These are phyloP conservation scores for Philaethria dido DNA, from an alignment of 2,888 invertebrate genomes.

Conservation along the genomic window DNA sequence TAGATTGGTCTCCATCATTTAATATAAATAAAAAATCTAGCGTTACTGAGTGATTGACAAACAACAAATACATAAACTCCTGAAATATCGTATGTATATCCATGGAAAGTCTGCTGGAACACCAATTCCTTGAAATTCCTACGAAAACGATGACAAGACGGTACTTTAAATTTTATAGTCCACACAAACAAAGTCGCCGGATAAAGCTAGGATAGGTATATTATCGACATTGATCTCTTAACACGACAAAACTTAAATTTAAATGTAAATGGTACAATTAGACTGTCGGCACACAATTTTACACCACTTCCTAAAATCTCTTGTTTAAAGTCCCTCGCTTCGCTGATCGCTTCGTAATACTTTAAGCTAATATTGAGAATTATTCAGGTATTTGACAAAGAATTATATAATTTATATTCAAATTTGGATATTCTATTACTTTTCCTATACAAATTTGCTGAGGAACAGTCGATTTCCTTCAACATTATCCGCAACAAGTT, in stretches of 20 bases:
- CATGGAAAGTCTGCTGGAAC: no score
- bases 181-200: no score
- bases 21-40: no score
- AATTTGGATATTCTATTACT: slow-evolving; percentile 17
- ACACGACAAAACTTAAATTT: slow-evolving; percentile 23
- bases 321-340: slow-evolving; percentile 31
- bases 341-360: slow-evolving; percentile 34
- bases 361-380: slow-evolving; percentile 30
- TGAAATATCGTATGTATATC: no score
- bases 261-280: slow-evolving; percentile 35
- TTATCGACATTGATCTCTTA: background rate
- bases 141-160: no score
- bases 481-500: slow-evolving; percentile 5
- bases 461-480: slow-evolving; percentile 6
- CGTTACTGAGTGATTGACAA: no score
- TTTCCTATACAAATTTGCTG: slow-evolving; percentile 4
- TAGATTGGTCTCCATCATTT: no score
- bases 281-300: slow-evolving; percentile 26
- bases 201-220: no score
- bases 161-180: no score
- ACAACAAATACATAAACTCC: no score
- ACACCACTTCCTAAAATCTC: slow-evolving; percentile 23
- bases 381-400: slow-evolving; percentile 26
- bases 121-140: no score
- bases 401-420: slow-evolving; percentile 16